Evolutionary conservation across 2,113 vertebrate genomes (phyloP).

Genomic region (Hyaena hyaena): DNA sequence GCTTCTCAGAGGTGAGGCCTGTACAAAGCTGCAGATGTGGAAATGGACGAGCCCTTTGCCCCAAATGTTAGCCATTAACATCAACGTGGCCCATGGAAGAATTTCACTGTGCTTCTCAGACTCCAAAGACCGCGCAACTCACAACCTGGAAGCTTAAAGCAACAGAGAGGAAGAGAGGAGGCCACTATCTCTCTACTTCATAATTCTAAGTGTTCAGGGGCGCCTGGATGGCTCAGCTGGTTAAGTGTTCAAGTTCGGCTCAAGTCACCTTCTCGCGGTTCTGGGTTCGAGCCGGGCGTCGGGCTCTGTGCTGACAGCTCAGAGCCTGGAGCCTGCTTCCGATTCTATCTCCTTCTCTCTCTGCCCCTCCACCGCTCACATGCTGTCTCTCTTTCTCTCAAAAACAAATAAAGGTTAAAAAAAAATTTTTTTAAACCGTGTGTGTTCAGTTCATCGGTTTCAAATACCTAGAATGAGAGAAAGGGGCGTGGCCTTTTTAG

Average conservation of each 20-base stretch:
- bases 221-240: too few relatives aligned
- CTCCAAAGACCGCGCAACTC: conserved; percentile 80
- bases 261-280: too few relatives aligned
- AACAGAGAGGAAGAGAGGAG: conserved; percentile 67
- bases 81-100: conserved; percentile 80
- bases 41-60: conserved; percentile 86
- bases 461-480: not conserved
- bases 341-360: too few relatives aligned
- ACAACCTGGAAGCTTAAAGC: conserved; percentile 76
- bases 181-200: not conserved
- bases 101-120: conserved; percentile 78
- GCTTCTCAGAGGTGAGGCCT: conserved; percentile 85
- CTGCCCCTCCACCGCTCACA: too few relatives aligned
- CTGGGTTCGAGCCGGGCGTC: too few relatives aligned
- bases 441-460: not conserved
- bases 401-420: too few relatives aligned
- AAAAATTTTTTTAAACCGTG: too few relatives aligned
- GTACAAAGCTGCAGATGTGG: conserved; percentile 90
- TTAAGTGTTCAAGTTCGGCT: too few relatives aligned
- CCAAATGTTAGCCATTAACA: conserved; percentile 84
- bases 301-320: too few relatives aligned
- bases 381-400: too few relatives aligned
- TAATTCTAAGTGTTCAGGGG: not conserved
- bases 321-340: too few relatives aligned
- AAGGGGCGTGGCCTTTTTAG: not conserved